These are phyloP conservation scores for Tribolium freemani DNA, from an alignment of 2,888 invertebrate species.

Conservation along the genomic window DNA sequence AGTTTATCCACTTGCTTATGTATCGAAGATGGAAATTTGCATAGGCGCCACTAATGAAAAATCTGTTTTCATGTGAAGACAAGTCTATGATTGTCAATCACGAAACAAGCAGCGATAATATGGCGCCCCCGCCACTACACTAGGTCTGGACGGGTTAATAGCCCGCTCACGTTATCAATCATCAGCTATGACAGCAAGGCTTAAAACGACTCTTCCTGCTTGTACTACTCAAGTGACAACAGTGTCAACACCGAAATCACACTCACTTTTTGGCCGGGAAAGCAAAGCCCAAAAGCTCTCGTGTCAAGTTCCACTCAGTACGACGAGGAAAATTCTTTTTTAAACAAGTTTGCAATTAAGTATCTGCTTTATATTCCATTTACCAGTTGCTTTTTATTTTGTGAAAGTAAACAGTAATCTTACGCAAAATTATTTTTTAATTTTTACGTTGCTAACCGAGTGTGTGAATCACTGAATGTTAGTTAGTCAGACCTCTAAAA, in stretches of 20 bases:
- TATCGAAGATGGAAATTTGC: constrained; percentile 29
- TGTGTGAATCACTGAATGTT: constrained; percentile 1
- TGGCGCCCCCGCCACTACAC: constrained; percentile 49
- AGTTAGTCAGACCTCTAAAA: constrained; percentile 5
- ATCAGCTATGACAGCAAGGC: constrained; percentile 42
- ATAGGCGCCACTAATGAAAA: constrained; percentile 36
- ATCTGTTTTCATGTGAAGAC: constrained; percentile 32
- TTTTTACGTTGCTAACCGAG: not conserved
- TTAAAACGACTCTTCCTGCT: constrained; percentile 35
- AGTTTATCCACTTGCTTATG: constrained; percentile 16
- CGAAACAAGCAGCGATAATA: constrained; percentile 39
- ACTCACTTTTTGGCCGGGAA: not conserved
- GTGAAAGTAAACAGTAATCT: too few species aligned
- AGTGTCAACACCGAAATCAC: constrained; percentile 14
- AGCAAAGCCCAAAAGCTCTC: too few species aligned
- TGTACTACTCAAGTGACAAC: constrained; percentile 31
- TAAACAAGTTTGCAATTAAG: too few species aligned
- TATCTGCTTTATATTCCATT: too few species aligned
- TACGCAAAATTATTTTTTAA: too few species aligned
- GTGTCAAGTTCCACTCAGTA: too few species aligned
- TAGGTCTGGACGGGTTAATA: constrained; percentile 51
- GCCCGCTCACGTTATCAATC: constrained; percentile 53
- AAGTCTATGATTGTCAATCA: constrained; percentile 37
- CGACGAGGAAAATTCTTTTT: too few species aligned
- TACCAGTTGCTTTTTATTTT: too few species aligned